Conservation (phyloP, 2,113 vertebrate genomes). For the Electrona antarctica region DNA sequence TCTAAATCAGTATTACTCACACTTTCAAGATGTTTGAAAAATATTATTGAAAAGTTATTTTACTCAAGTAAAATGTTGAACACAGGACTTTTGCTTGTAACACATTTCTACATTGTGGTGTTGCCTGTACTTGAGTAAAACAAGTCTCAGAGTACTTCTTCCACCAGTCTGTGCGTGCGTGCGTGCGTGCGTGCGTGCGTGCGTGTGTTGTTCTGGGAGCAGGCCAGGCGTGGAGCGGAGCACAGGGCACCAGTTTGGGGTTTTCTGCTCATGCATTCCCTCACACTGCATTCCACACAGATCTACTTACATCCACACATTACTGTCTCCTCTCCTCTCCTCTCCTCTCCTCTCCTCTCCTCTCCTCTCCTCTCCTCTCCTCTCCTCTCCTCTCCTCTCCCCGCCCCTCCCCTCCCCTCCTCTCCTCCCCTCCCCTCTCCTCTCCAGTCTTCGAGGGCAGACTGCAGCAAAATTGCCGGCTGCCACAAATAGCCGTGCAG, state of each 20-base stretch:
- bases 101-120: too few species aligned
- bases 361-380: not conserved
- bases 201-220: conserved; percentile 10
- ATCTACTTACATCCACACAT: conserved; percentile 59
- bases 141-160: too few species aligned
- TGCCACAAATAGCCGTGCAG: conserved; percentile 4
- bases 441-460: conserved; percentile 23
- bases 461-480: conserved; percentile 24
- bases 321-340: conserved; percentile 19
- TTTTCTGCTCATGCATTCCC: conserved; percentile 59
- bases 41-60: too few species aligned
- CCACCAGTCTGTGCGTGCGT: too few species aligned
- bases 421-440: not conserved
- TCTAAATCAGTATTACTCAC: too few species aligned
- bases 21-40: too few species aligned
- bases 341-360: not conserved
- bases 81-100: too few species aligned
- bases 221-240: conserved; percentile 29
- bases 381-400: not conserved
- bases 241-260: conserved; percentile 42
- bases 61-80: too few species aligned
- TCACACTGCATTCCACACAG: conserved; percentile 63
- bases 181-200: too few species aligned
- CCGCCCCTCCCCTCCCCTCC: not conserved
- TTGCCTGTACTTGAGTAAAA: too few species aligned